phyloP scores from a whole-genome alignment of 2,888 invertebrate genomes.

The Heteropelma amictum region DNA sequence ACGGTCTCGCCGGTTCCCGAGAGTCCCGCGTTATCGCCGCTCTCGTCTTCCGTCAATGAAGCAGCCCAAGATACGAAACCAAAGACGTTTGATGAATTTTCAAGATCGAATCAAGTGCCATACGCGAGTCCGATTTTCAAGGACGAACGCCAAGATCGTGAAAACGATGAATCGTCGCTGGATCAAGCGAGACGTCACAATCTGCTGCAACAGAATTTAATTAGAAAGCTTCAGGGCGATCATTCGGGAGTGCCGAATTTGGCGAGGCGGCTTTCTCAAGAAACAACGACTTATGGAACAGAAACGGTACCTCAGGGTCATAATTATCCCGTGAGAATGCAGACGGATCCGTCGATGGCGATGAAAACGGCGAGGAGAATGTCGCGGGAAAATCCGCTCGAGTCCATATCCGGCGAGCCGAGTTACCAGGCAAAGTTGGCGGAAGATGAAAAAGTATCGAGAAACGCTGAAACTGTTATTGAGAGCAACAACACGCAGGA shows the following conservation, averaged over 20 bases:
- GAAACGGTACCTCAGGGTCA: slow-evolving; percentile 11
- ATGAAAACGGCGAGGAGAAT: no score
- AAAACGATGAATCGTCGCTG: slow-evolving; percentile 34
- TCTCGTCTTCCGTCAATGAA: slow-evolving; percentile 14
- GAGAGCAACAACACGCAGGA: slow-evolving; percentile 68
- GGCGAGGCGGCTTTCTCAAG: slow-evolving; percentile 44
- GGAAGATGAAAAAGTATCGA: slow-evolving; percentile 2
- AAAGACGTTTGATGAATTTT: slow-evolving; percentile 12
- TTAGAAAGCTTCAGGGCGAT: slow-evolving; percentile 62
- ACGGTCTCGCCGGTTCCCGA: slow-evolving; percentile 69
- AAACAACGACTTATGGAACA: background rate
- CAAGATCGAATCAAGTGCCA: background rate
- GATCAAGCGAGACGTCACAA: slow-evolving; percentile 73
- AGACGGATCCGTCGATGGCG: no score
- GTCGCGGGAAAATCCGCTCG: no score
- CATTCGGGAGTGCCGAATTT: slow-evolving; percentile 34
- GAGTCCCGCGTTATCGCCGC: slow-evolving; percentile 51
- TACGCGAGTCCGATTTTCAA: background rate
- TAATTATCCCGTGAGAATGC: background rate
- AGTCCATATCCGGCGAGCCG: background rate
- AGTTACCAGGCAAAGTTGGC: background rate
- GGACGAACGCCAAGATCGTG: background rate
- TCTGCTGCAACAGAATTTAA: slow-evolving; percentile 70
- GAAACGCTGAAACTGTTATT: slow-evolving; percentile 42
- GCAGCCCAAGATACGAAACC: background rate